Conservation (phyloP, 2,888 invertebrate genomes). For the Ditula angustiorana region DNA sequence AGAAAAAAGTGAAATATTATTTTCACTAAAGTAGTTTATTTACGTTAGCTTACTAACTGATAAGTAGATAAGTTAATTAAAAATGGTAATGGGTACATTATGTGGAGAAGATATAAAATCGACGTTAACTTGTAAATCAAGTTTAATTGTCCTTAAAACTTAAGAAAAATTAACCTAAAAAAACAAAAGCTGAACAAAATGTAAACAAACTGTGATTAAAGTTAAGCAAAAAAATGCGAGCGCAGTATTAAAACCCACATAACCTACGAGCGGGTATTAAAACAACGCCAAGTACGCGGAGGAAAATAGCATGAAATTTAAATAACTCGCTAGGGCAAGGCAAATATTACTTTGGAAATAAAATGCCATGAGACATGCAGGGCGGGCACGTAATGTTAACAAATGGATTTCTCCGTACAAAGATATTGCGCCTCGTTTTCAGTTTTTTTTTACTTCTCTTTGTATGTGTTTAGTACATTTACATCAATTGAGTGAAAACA, state of each 20-base stretch:
- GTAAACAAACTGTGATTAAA: constrained; percentile 11
- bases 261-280: constrained; percentile 35
- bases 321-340: constrained; percentile 56
- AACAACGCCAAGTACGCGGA: constrained; percentile 43
- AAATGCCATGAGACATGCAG: constrained; percentile 24
- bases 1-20: no score
- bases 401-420: constrained; percentile 5
- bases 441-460: neutral
- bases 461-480: neutral
- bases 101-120: no score
- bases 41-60: no score
- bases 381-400: constrained; percentile 12
- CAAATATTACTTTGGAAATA: constrained; percentile 44
- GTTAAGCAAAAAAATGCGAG: constrained; percentile 6
- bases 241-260: constrained; percentile 29
- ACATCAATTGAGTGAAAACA: neutral
- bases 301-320: constrained; percentile 66
- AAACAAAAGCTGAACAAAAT: neutral
- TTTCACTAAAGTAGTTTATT: no score
- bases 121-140: no score
- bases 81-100: no score
- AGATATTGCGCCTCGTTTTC: neutral
- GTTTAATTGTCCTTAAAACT: no score
- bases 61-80: no score
- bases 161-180: neutral